Percentiles rank a stretch among this genome's conserved stretches.
These are phyloP conservation scores for Ctenicera cuprea DNA, from an alignment of 2,888 invertebrate genomes.

Conservation along the genomic window DNA sequence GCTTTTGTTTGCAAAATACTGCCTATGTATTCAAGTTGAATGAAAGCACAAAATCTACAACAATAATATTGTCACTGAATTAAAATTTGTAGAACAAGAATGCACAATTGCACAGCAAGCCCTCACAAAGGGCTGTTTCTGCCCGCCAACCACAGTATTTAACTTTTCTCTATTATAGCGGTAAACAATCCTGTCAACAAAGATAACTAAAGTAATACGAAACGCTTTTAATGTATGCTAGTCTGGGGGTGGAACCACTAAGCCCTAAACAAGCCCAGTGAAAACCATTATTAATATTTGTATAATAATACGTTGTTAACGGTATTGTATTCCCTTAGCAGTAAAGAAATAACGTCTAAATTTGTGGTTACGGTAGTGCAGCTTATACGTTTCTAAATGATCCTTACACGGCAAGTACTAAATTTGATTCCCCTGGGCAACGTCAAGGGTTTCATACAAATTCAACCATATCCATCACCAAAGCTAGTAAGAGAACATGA, in stretches of 20 bases:
- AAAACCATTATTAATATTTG: slow-evolving; percentile 27
- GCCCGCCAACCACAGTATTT: not conserved
- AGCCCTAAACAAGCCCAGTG: slow-evolving; percentile 23
- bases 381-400: not conserved
- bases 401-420: slow-evolving; percentile 8
- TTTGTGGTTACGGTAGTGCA: not conserved
- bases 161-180: not conserved
- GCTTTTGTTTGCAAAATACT: too few relatives aligned
- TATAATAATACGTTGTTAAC: not conserved
- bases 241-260: slow-evolving; percentile 1
- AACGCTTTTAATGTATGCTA: slow-evolving; percentile 12
- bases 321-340: slow-evolving; percentile 1
- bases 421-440: slow-evolving; percentile 28
- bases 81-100: too few relatives aligned
- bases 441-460: slow-evolving; percentile 27
- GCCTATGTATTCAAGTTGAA: too few relatives aligned
- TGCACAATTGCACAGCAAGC: too few relatives aligned
- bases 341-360: slow-evolving; percentile 21
- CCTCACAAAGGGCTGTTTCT: too few relatives aligned
- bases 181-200: not conserved
- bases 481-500: not conserved
- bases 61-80: too few relatives aligned
- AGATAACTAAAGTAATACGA: not conserved
- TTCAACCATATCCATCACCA: slow-evolving; percentile 25
- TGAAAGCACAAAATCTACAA: too few relatives aligned